Base-by-base conservation (phyloP, 2,888 invertebrate genomes). In the Abrostola triplasia region DNA sequence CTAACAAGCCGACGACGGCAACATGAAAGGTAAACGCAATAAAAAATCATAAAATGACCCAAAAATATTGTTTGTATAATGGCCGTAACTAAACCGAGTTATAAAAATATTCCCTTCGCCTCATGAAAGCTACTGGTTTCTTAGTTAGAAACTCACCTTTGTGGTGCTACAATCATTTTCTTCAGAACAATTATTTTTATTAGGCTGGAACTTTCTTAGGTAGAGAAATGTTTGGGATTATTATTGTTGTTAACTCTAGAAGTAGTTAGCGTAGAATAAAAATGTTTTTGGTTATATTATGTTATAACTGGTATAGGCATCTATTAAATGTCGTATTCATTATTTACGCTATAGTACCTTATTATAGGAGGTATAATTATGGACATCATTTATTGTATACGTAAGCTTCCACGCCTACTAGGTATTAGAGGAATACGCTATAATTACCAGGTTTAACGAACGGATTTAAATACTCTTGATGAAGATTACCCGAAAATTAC, bases 11-110 rank as follows among this genome's bases (percentile, higher is more conserved):
- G 64, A 72, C 73, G 80, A 77, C 89, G 91, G 90, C 84, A 66
- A 84, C 77, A 82, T 90, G 73, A 91, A 91, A 88, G 84, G 59
- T 62, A 61, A 58, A 69, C 70, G 85, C 77, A 86, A 90, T 92
- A 91, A 91, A 91, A 79, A 88, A 87, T 84, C 86, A 85, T 89
- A 90, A 90, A 90, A 85, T 87, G 83, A 84, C 87, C 81, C 88
- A 79, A 87, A 86, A 87, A 84, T 80, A 86, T 88, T 89, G 87
- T 88, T 83, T 84, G 75, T 74, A 61, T 80, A 82, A 84, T 81
- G 67, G 69, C 80, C 77, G 77, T 80, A 74, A 78, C 76, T 73
- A 80, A 80, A 80, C 73, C 63, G 65, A 70, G 83, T 79, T 82
- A 80, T 88, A 89, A 87, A 86, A 84, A 83, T 81, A 76, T 76